These are phyloP conservation scores for Cataglyphis hispanica DNA, from an alignment of 1,140 invertebrate genomes.

Conservation along the genomic window DNA sequence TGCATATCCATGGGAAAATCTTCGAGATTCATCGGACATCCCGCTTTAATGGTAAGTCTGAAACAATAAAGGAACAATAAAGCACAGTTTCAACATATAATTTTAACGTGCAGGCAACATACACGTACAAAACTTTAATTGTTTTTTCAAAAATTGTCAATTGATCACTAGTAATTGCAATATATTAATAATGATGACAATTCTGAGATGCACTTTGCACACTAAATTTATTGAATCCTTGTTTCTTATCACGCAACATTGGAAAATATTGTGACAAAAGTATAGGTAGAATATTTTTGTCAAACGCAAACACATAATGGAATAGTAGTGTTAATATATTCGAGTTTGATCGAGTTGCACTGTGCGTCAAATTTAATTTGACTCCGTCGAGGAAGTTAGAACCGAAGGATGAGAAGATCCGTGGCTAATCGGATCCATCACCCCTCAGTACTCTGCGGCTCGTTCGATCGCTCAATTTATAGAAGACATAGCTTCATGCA, in stretches of 20 bases:
- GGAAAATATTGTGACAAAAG: background rate
- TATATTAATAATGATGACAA: background rate
- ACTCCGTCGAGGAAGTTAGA: conserved; percentile 68
- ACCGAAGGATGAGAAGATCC: conserved; percentile 66
- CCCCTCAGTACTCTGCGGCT: conserved; percentile 36
- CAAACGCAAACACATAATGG: background rate
- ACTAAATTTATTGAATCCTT: background rate
- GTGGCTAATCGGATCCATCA: conserved; percentile 79
- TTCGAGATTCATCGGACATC: conserved; percentile 96
- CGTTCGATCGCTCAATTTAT: conserved; percentile 59
- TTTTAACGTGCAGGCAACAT: background rate
- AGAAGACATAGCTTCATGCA: background rate
- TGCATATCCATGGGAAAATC: conserved; percentile 97
- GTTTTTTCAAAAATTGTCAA: background rate
- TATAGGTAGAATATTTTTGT: background rate
- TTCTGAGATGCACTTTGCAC: background rate
- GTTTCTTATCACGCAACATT: background rate
- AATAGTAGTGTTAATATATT: background rate
- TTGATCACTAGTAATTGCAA: background rate
- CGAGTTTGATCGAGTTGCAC: conserved; percentile 49
- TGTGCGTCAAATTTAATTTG: conserved; percentile 59
- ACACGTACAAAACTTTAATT: background rate
- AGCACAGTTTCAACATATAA: conserved; percentile 2
- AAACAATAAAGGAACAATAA: conserved; percentile 73
- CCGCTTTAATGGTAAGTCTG: conserved; percentile 96